Conservation (phyloP, 2,888 invertebrate genomes). For the Atethmia centrago region DNA sequence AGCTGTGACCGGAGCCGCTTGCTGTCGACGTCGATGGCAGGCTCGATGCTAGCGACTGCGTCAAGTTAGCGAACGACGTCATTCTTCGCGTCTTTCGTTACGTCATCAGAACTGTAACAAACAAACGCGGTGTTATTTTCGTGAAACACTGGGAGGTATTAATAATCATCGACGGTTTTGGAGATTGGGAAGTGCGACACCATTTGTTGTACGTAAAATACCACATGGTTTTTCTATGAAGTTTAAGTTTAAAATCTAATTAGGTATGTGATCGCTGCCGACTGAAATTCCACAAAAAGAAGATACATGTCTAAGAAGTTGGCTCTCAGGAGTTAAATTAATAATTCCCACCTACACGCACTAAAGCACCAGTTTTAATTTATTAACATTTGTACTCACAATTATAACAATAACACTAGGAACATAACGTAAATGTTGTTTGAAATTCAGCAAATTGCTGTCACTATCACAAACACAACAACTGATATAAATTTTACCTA, state of each 20-base stretch:
- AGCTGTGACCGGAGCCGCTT: conserved; percentile 73
- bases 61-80: conserved; percentile 87
- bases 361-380: conserved; percentile 1
- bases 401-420: conserved; percentile 18
- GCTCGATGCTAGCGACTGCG: conserved; percentile 83
- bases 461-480: conserved; percentile 53
- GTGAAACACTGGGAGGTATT: conserved; percentile 49
- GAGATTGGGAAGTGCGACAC: conserved; percentile 13
- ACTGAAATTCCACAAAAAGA: neutral
- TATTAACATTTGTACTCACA: conserved; percentile 29
- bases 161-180: conserved; percentile 31
- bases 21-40: conserved; percentile 80
- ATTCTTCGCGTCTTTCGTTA: conserved; percentile 77
- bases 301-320: neutral
- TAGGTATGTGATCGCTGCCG: too few relatives aligned
- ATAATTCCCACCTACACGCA: neutral
- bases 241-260: neutral
- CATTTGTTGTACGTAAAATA: conserved; percentile 26
- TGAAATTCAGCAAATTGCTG: conserved; percentile 6
- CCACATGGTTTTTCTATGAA: conserved; percentile 2
- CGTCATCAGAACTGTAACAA: conserved; percentile 86
- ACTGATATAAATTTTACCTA: conserved; percentile 45
- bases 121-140: conserved; percentile 64
- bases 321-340: neutral
- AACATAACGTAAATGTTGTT: conserved; percentile 29